Evolutionary conservation across 2,113 vertebrate genomes (phyloP).

Genomic region (Ploceus nigricollis): DNA sequence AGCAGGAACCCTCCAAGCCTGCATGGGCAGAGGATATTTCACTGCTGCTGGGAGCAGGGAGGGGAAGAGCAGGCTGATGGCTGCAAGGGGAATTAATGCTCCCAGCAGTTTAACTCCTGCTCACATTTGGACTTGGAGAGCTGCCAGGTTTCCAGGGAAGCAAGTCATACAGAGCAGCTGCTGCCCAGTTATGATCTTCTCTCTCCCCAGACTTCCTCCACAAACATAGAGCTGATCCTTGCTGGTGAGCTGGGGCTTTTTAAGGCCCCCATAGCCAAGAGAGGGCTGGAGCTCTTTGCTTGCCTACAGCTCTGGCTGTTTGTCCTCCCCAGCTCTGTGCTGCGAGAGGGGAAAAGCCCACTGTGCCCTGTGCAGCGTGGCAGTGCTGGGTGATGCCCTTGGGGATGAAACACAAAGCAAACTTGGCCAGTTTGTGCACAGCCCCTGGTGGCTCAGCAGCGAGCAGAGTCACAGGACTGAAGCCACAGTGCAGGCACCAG

Average conservation of each 20-base stretch:
- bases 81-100: not conserved
- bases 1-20: not conserved
- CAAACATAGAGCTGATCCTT: not conserved
- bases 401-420: not conserved
- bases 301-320: not conserved
- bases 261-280: not conserved
- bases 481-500: not conserved
- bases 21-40: not conserved
- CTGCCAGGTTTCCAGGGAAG: constrained; percentile 60
- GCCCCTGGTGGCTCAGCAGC: not conserved
- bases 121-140: constrained; percentile 13
- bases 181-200: constrained; percentile 29
- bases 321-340: not conserved
- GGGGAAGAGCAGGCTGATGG: not conserved
- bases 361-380: not conserved
- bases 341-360: not conserved
- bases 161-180: constrained; percentile 39
- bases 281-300: accelerated
- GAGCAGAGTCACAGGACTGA: not conserved
- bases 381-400: not conserved
- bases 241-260: not conserved
- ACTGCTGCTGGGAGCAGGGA: not conserved
- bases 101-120: not conserved
- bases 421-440: not conserved
- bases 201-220: constrained; percentile 8